phyloP scores from a whole-genome alignment of 2,888 invertebrate genomes.

The Mamestra brassicae region DNA sequence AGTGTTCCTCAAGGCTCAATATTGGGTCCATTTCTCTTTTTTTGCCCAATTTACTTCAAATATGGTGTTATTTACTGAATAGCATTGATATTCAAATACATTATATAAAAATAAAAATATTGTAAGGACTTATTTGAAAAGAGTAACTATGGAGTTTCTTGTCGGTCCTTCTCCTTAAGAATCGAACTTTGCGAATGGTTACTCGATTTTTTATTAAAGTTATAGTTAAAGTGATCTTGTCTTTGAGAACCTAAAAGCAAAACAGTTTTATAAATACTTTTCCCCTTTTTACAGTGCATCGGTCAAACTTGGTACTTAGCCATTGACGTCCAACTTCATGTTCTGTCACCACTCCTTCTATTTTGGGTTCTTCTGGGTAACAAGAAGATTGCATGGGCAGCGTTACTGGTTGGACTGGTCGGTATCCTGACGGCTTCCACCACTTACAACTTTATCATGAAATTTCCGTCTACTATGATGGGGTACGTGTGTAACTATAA shows the following conservation, averaged over 20 bases:
- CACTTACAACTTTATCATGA: slow-evolving; percentile 77
- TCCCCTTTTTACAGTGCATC: slow-evolving; percentile 66
- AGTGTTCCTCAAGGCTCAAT: no score
- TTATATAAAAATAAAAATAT: no score
- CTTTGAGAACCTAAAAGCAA: not conserved
- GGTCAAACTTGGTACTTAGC: slow-evolving; percentile 74
- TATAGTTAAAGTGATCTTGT: not conserved
- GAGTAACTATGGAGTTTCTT: no score
- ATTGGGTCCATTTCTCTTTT: no score
- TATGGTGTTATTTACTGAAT: no score
- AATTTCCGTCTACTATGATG: slow-evolving; percentile 79
- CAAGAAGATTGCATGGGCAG: slow-evolving; percentile 67
- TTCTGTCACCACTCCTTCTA: slow-evolving; percentile 70
- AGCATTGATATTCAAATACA: no score
- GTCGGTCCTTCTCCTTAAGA: no score
- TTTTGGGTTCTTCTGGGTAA: slow-evolving; percentile 69
- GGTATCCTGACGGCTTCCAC: slow-evolving; percentile 69
- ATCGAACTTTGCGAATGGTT: no score
- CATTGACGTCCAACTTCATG: slow-evolving; percentile 73
- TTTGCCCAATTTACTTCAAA: no score
- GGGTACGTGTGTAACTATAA: slow-evolving; percentile 67
- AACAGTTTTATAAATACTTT: not conserved
- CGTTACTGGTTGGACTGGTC: slow-evolving; percentile 57
- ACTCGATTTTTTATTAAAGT: no score
- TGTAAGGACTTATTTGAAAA: no score